A percentile compares a stretch with the other conserved stretches of the same genome.
Conservation (phyloP, 1,140 invertebrate species). For the Aleiodes sp. region DNA sequence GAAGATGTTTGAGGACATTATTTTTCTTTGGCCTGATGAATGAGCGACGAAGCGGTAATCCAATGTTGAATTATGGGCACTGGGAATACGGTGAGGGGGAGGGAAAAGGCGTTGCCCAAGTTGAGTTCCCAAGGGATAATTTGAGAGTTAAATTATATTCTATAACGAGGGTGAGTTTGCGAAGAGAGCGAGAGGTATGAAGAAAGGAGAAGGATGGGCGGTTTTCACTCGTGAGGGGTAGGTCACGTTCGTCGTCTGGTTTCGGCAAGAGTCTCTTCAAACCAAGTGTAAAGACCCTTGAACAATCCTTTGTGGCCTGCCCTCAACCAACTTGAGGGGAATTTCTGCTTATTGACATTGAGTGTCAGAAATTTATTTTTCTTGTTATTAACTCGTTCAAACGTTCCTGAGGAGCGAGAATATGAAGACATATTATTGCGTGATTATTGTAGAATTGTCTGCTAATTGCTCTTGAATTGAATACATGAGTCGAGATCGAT, state of each 20-base stretch:
- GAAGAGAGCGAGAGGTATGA: background rate
- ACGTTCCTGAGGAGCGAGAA: no score
- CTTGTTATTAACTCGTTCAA: background rate
- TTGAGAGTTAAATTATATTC: conserved; percentile 19
- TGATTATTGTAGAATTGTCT: no score
- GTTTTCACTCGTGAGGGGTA: conserved; percentile 5
- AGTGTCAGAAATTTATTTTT: conserved; percentile 9
- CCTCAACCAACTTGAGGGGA: no score
- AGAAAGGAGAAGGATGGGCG: background rate
- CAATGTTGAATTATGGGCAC: conserved; percentile 15
- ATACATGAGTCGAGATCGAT: no score
- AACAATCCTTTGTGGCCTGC: background rate
- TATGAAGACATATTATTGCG: no score
- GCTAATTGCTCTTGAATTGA: no score
- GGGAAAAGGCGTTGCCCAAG: background rate
- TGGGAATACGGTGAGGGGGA: background rate
- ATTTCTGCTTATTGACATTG: conserved; percentile 1
- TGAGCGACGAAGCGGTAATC: background rate
- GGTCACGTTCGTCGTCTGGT: conserved; percentile 15
- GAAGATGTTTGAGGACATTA: conserved; percentile 2
- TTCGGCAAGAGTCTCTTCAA: background rate
- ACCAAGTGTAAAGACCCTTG: conserved; percentile 2
- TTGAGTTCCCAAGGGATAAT: conserved; percentile 1
- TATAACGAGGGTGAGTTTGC: conserved; percentile 12
- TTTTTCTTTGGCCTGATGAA: conserved; percentile 14